Evolutionary conservation across 2,113 vertebrate genomes (phyloP), one percentile per base, ranked within the genome.

Genomic region (Hydropotes inermis): DNA sequence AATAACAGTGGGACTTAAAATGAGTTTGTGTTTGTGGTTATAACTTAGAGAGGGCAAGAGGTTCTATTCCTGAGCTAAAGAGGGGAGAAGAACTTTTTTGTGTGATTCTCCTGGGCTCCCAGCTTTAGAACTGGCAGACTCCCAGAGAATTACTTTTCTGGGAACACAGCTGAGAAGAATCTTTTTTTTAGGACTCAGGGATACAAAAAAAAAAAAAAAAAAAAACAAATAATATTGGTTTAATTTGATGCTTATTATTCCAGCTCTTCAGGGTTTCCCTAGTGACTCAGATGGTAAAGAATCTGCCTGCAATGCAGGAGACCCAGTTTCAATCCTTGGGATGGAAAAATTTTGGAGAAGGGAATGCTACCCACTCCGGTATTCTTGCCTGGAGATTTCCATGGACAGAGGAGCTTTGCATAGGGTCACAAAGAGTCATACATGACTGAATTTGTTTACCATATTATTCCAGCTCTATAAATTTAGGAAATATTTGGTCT

Each of bases 21-120:
- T 45, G 17, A 94, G 15, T 19, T 84, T 87, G 5, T 33, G 4
- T 82, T 94, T 87, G 8, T 95, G 7, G 6, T 67, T 87, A 39
- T 67, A 84, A 21, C 19, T 91, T 54, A 52, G 14, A 74, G 6
- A 81, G n/a, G 4, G 1, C 9, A 87, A 36, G 7, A 79, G 88
- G 1, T 1, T 78, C 3, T 7, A 6, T 3, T 27, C 9, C 25
- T 23, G 0, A 25, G 19, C 14, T 5, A 43, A 64, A 11, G 3
- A 50, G 5, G 1, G 4, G 1, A 28, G 2, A 70, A 70, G 27
- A 90, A 61, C 3, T 10, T n/a, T 85, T 10, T 60, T 88, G 47
- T 1, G 0, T 39, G 27, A 86, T 43, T 92, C 23, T 82, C 47
- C 16, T 52, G 10, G 11, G 4, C 17, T 61, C 25, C 6, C 17